These are phyloP conservation scores for Xanthorhoe designata DNA, from an alignment of 2,888 invertebrate species.

Conservation along the genomic window DNA sequence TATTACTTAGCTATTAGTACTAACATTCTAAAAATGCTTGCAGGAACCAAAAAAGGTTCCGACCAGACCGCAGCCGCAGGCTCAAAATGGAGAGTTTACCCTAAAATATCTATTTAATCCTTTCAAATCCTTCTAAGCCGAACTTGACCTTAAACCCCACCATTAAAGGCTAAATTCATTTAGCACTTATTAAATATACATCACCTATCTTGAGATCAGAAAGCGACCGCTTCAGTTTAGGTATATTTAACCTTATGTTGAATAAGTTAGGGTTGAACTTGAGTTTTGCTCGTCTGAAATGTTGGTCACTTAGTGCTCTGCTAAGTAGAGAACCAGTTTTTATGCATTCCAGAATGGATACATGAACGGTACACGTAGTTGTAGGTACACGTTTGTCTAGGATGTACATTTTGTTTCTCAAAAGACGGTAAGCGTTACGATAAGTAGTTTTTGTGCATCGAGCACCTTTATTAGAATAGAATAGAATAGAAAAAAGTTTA, in stretches of 20 bases:
- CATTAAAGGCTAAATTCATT: conserved; percentile 30
- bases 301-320: conserved; percentile 61
- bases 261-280: conserved; percentile 23
- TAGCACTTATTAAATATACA: conserved; percentile 46
- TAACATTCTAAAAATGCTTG: background rate
- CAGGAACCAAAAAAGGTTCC: background rate
- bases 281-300: conserved; percentile 16
- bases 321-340: conserved; percentile 69
- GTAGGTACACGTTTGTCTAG: conserved; percentile 25
- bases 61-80: background rate
- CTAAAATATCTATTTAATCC: conserved; percentile 33
- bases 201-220: conserved; percentile 54
- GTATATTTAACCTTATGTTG: conserved; percentile 9
- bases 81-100: conserved; percentile 29
- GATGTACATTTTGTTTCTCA: conserved; percentile 20
- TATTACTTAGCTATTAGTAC: background rate
- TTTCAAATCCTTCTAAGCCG: conserved; percentile 13
- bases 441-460: too few species aligned
- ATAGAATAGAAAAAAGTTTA: too few species aligned
- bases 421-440: background rate
- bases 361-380: conserved; percentile 53
- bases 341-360: conserved; percentile 63
- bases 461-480: too few species aligned
- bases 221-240: conserved; percentile 42
- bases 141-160: conserved; percentile 15